Conservation (phyloP, 2,888 invertebrate genomes). For the Laspeyria flexula region DNA sequence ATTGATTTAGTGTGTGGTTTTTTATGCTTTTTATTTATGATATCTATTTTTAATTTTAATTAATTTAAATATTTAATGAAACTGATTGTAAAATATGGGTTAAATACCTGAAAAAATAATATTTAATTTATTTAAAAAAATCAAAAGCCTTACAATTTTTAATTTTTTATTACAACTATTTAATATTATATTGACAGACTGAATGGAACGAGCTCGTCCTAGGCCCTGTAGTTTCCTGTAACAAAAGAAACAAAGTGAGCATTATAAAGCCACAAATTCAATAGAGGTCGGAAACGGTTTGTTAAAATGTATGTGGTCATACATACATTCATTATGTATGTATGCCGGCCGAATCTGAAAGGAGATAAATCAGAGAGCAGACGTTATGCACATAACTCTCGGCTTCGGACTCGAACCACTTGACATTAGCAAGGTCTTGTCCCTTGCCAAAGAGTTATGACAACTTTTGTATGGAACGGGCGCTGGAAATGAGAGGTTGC, state of each 20-base stretch:
- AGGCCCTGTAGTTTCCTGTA: conserved; percentile 24
- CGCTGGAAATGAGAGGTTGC: background rate
- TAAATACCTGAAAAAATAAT: no score
- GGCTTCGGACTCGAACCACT: conserved; percentile 66
- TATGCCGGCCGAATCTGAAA: conserved; percentile 68
- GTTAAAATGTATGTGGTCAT: conserved; percentile 68
- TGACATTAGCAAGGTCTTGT: conserved; percentile 76
- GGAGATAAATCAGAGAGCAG: conserved; percentile 77
- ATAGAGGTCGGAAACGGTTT: conserved; percentile 58
- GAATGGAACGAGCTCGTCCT: background rate
- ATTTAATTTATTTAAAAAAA: no score
- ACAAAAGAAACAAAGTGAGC: conserved; percentile 53
- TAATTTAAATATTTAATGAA: no score
- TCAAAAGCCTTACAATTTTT: no score
- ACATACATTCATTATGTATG: conserved; percentile 56
- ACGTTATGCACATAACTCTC: conserved; percentile 80
- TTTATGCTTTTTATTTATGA: no score
- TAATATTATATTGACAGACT: no score
- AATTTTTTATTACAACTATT: no score
- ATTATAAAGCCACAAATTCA: conserved; percentile 38
- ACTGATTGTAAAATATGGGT: no score
- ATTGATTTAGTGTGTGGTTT: no score
- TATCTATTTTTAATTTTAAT: no score
- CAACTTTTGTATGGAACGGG: conserved; percentile 27
- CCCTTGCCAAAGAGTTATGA: conserved; percentile 45